phyloP scores from a whole-genome alignment of 1,140 invertebrate genomes.

The Nixonia krombeini region DNA sequence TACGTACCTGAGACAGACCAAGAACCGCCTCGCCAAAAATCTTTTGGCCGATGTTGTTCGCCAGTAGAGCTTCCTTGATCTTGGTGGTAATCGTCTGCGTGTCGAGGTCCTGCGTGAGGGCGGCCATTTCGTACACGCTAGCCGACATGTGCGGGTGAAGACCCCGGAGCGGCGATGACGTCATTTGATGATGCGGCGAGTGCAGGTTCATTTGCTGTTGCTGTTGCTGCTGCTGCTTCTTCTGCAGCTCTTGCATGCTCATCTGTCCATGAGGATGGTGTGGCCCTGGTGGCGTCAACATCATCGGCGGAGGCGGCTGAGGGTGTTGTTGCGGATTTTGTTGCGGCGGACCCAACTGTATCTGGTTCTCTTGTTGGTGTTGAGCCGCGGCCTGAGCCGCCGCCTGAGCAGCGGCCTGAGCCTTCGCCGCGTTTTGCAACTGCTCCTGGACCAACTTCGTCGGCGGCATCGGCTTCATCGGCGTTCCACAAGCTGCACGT shows the following conservation, averaged over 20 bases:
- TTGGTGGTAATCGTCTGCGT: conserved; percentile 97
- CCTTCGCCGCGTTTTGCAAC: conserved; percentile 70
- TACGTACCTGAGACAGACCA: conserved; percentile 91
- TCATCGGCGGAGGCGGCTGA: conserved; percentile 63
- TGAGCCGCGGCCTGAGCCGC: conserved; percentile 66
- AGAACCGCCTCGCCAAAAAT: conserved; percentile 97
- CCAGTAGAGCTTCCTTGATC: conserved; percentile 96
- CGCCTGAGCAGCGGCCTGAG: conserved; percentile 65
- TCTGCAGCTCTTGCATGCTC: conserved; percentile 78
- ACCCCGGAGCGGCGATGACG: conserved; percentile 77
- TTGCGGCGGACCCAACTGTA: conserved; percentile 67
- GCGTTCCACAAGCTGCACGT: conserved; percentile 78
- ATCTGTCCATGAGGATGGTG: conserved; percentile 62
- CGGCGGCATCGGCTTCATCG: conserved; percentile 82
- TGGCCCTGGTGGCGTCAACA: conserved; percentile 64
- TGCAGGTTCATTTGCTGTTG: conserved; percentile 74
- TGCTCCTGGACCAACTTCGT: conserved; percentile 82
- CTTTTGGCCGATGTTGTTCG: conserved; percentile 98
- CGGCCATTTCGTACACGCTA: conserved; percentile 96
- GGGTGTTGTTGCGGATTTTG: conserved; percentile 63
- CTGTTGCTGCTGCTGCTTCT: conserved; percentile 78
- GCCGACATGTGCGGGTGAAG: conserved; percentile 87
- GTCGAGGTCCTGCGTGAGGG: conserved; percentile 95
- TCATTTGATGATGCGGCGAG: conserved; percentile 76
- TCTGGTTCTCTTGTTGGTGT: conserved; percentile 67